These are phyloP conservation scores for Bhutanitis thaidina DNA, from an alignment of 2,888 invertebrate species.

Conservation along the genomic window DNA sequence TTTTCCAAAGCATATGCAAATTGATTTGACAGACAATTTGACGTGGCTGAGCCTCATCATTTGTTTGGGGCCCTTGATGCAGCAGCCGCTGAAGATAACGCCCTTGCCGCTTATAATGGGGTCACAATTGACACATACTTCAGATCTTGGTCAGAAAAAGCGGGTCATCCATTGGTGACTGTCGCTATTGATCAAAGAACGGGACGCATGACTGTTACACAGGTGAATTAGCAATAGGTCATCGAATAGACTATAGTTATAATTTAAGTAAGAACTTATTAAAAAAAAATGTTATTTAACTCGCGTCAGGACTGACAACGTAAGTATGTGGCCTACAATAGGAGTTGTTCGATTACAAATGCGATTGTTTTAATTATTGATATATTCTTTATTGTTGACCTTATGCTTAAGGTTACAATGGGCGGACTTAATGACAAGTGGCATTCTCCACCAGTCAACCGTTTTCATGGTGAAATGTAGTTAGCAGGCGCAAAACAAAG, in stretches of 20 bases:
- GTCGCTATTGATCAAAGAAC: conserved; percentile 63
- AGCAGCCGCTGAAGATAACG: conserved; percentile 44
- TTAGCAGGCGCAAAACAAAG: too few relatives aligned
- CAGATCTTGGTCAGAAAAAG: conserved; percentile 80
- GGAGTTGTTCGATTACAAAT: too few relatives aligned
- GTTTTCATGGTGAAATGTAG: too few relatives aligned
- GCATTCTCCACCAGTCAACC: too few relatives aligned
- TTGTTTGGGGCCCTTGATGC: conserved; percentile 72
- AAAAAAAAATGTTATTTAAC: too few relatives aligned
- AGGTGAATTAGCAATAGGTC: conserved; percentile 34
- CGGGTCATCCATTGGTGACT: conserved; percentile 80
- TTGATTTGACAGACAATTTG: conserved; percentile 41
- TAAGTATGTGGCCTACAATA: too few relatives aligned
- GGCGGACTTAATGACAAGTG: too few relatives aligned
- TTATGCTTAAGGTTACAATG: too few relatives aligned
- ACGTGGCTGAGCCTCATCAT: conserved; percentile 69
- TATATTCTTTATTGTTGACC: too few relatives aligned
- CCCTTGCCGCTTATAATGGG: conserved; percentile 45
- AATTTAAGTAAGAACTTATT: too few relatives aligned
- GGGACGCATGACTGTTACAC: conserved; percentile 53
- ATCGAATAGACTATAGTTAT: too few relatives aligned
- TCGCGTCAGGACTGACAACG: too few relatives aligned
- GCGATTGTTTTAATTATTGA: neutral
- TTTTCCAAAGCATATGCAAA: neutral
- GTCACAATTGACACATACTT: conserved; percentile 68